Evolutionary conservation across 2,888 invertebrate genomes (phyloP).

Genomic region (Nomada fucata): DNA sequence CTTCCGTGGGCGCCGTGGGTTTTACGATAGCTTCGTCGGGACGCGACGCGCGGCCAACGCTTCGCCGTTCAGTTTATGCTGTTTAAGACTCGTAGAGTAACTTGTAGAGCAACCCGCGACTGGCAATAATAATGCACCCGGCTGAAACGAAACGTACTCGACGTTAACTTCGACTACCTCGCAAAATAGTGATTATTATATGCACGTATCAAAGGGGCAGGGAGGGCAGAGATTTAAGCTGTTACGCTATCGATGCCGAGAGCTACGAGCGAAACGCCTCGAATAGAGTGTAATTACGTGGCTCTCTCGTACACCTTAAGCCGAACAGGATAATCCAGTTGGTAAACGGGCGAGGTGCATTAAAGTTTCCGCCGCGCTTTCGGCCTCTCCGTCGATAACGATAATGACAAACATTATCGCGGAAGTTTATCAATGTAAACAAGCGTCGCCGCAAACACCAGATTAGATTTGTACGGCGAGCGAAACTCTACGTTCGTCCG

Average conservation of each 20-base stretch:
- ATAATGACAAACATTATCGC: conserved; percentile 49
- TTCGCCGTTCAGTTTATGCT: too few species aligned
- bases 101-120: not conserved
- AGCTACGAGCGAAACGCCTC: conserved; percentile 1
- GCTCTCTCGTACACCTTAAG: conserved; percentile 6
- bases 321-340: conserved; percentile 47
- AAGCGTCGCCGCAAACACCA: conserved; percentile 54
- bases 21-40: not conserved
- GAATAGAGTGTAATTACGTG: conserved; percentile 26
- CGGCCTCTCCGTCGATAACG: conserved; percentile 53
- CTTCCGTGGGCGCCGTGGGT: not conserved
- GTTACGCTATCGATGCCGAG: not conserved
- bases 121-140: not conserved
- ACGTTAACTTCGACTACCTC: too few species aligned
- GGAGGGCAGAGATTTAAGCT: not conserved
- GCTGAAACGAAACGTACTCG: too few species aligned
- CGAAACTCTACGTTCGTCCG: conserved; percentile 18
- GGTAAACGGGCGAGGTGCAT: conserved; percentile 55
- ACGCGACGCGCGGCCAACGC: not conserved
- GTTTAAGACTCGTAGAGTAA: too few species aligned
- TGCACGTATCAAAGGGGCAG: not conserved
- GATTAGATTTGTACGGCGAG: conserved; percentile 52
- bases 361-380: conserved; percentile 47
- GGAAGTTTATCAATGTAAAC: conserved; percentile 62
- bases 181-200: not conserved